Percentiles rank a stretch among this genome's conserved stretches.
phyloP scores from a whole-genome alignment of 2,888 invertebrate genomes.

The Microplitis deprimator region DNA sequence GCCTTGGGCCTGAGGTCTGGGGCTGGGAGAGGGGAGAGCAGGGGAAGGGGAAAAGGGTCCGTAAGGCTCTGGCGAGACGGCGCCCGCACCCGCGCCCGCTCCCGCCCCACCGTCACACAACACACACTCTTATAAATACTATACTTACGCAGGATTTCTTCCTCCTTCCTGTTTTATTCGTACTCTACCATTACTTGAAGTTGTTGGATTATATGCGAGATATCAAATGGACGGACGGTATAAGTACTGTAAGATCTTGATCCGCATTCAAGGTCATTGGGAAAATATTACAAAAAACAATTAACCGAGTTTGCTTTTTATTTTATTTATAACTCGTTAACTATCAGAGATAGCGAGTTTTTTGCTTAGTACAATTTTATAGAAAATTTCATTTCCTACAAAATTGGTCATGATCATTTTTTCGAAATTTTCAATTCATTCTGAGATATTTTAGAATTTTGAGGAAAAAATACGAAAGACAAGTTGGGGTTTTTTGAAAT shows the following conservation, averaged over 20 bases:
- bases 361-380: background rate
- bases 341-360: background rate
- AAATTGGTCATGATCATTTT: no score
- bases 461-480: no score
- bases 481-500: no score
- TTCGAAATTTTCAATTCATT: no score
- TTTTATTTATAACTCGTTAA: slow-evolving; percentile 10
- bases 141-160: slow-evolving; percentile 20
- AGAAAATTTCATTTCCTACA: no score
- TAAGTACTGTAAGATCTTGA: slow-evolving; percentile 3
- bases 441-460: no score
- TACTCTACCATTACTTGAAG: background rate
- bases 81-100: slow-evolving; percentile 34
- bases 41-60: slow-evolving; percentile 12
- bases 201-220: no score
- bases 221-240: no score
- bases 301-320: slow-evolving; percentile 41
- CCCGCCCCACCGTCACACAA: slow-evolving; percentile 36
- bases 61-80: slow-evolving; percentile 26
- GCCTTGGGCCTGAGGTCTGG: background rate
- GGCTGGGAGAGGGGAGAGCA: background rate
- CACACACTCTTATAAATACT: slow-evolving; percentile 31
- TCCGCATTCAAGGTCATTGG: slow-evolving; percentile 62
- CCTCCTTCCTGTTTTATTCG: slow-evolving; percentile 28
- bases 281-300: slow-evolving; percentile 59